These are phyloP conservation scores for Beris chalybata DNA, from an alignment of 2,888 invertebrate genomes.

Conservation along the genomic window DNA sequence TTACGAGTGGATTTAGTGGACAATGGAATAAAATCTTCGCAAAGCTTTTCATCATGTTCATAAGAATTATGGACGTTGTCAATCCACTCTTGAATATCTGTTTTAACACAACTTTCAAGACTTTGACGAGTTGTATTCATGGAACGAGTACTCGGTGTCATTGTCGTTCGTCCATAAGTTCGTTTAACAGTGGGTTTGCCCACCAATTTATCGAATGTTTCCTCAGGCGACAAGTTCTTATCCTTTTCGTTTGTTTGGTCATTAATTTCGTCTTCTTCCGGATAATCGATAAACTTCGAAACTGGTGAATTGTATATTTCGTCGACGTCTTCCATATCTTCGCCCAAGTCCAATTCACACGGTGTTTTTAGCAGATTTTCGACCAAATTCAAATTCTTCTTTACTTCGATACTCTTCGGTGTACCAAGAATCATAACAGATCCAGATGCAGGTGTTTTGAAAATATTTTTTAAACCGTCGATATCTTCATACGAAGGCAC, in stretches of 20 bases:
- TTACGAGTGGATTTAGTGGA: background rate
- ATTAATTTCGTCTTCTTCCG: background rate
- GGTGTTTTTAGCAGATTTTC: conserved; percentile 16
- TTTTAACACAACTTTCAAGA: conserved; percentile 36
- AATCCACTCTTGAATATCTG: conserved; percentile 46
- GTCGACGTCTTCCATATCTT: conserved; percentile 45
- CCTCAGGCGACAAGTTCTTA: conserved; percentile 40
- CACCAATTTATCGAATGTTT: conserved; percentile 44
- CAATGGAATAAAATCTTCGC: background rate
- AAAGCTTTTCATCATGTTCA: background rate
- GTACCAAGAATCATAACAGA: conserved; percentile 49
- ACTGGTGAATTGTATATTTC: conserved; percentile 47
- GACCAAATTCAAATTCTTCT: conserved; percentile 40
- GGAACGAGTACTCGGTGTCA: conserved; percentile 16
- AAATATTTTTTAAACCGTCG: conserved; percentile 42
- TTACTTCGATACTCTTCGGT: conserved; percentile 49
- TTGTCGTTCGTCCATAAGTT: conserved; percentile 38
- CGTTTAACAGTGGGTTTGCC: conserved; percentile 43
- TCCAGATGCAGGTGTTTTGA: conserved; percentile 51
- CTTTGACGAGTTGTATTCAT: conserved; percentile 38
- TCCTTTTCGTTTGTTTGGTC: background rate
- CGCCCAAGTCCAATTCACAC: conserved; percentile 11
- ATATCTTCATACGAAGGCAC: background rate
- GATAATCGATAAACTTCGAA: conserved; percentile 4
- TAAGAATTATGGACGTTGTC: conserved; percentile 30